phyloP scores from a whole-genome alignment of 2,797 vertebrate genomes.

The Fundulus diaphanus region DNA sequence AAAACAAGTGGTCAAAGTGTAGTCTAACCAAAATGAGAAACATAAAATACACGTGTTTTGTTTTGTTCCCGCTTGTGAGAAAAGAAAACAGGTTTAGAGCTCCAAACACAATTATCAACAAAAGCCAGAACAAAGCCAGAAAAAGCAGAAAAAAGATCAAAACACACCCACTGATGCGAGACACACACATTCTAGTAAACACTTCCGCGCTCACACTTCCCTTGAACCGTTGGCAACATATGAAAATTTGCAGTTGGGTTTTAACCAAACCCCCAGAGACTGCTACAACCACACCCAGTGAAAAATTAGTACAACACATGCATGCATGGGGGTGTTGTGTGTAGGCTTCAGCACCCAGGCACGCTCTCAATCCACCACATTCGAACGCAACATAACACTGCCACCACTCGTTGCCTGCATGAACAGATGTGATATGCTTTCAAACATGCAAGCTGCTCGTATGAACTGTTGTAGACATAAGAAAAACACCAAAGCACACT shows the following conservation, averaged over 20 bases:
- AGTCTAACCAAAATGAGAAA: slow-evolving; percentile 67
- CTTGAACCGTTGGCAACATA: slow-evolving; percentile 44
- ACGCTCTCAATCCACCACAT: slow-evolving; percentile 59
- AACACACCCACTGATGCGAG: slow-evolving; percentile 51
- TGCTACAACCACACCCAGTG: slow-evolving; percentile 73
- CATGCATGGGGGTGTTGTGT: slow-evolving; percentile 54
- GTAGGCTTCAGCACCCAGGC: slow-evolving; percentile 53
- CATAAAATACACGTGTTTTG: slow-evolving; percentile 33
- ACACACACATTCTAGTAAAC: slow-evolving; percentile 42
- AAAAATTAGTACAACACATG: slow-evolving; percentile 72
- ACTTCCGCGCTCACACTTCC: slow-evolving; percentile 34
- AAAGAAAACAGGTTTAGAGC: slow-evolving; percentile 47
- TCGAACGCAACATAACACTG: slow-evolving; percentile 58
- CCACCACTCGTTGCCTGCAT: slow-evolving; percentile 44
- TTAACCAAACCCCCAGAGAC: slow-evolving; percentile 65
- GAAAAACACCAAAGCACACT: slow-evolving; percentile 49
- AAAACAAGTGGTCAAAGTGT: slow-evolving; percentile 43
- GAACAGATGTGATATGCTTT: slow-evolving; percentile 69
- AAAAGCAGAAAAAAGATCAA: slow-evolving; percentile 50
- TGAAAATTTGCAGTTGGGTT: slow-evolving; percentile 67
- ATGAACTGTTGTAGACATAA: slow-evolving; percentile 69
- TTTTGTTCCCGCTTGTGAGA: slow-evolving; percentile 24
- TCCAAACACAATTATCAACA: slow-evolving; percentile 65
- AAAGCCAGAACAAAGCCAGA: slow-evolving; percentile 40
- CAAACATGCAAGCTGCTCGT: slow-evolving; percentile 61